These are phyloP conservation scores for Peromyscus californicus DNA, from an alignment of 2,113 vertebrate species.

Conservation along the genomic window DNA sequence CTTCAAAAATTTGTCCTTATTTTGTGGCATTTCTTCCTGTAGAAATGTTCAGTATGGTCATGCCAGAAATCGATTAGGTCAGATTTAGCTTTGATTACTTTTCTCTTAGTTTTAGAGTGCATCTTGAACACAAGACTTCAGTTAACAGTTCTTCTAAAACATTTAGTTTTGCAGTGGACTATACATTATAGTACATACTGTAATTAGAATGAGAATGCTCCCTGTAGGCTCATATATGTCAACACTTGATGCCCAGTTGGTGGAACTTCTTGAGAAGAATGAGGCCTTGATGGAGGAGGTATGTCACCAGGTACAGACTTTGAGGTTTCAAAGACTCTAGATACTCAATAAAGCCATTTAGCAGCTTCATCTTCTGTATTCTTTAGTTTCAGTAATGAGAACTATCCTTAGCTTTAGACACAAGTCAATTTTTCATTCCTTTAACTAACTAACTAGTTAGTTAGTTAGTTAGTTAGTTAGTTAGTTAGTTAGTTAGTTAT, in stretches of 20 bases:
- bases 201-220: neutral
- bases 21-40: neutral
- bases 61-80: neutral
- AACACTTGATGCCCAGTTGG: neutral
- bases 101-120: neutral
- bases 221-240: neutral
- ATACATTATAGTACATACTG: neutral
- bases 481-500: too few relatives aligned
- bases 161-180: neutral
- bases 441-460: neutral
- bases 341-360: neutral
- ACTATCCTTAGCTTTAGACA: neutral
- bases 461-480: too few relatives aligned
- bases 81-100: neutral
- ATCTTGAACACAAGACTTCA: neutral
- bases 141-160: neutral
- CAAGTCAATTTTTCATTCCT: neutral
- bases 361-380: neutral
- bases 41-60: neutral
- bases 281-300: neutral
- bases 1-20: neutral
- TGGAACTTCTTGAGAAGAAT: neutral
- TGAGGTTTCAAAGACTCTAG: neutral
- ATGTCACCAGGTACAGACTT: neutral
- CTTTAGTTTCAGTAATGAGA: neutral